Evolutionary conservation across 2,888 invertebrate species (phyloP), one percentile per base, ranked within the genome.

Genomic region (Volucella inflata): DNA sequence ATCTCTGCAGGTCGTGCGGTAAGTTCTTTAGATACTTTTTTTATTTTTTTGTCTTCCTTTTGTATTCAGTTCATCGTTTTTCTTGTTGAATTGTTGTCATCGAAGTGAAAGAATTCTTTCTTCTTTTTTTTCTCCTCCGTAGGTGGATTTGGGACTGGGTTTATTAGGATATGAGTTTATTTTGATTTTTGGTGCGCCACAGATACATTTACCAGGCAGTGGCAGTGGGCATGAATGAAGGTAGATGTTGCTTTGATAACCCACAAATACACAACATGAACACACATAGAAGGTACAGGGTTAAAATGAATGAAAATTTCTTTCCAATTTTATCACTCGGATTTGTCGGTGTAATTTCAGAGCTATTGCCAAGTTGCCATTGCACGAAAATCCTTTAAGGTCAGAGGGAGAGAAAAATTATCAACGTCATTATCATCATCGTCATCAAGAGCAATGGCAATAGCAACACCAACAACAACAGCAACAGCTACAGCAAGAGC

Each of bases 291-390:
- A 30, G 30, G n/a, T 75, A 62, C 42, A 51, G 62, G 60, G 53
- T 62, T 62, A 75, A 80, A 64, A 71, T 85, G 85, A 85, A 85
- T 81, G 81, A 85, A 85, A 85, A 62, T 85, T 81, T 81, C 67
- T 57, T 77, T 81, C 55, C 55, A 76, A 81, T 81, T 76, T 76
- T 74, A 84, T 85, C 81, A 48, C 65, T 67, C 62, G 57, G 6
- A 53, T 75, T 80, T 65, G 75, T 85, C 76, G 75, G 65, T 36
- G 21, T 51, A 51, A 3, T 4, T 36, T 44, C 30, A 60, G 44
- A n/a, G 12, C 14, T 50, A 65, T 6, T 62, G n/a, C 44, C 57
- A 44, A 17, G 17, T 42, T 14, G 48, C n/a, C 21, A 62, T 44
- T 30, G 30, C 30, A 59, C 6, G 21, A 50, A 60, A 51, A 72